phyloP scores from a whole-genome alignment of 2,888 invertebrate species.

The Clanis bilineata region DNA sequence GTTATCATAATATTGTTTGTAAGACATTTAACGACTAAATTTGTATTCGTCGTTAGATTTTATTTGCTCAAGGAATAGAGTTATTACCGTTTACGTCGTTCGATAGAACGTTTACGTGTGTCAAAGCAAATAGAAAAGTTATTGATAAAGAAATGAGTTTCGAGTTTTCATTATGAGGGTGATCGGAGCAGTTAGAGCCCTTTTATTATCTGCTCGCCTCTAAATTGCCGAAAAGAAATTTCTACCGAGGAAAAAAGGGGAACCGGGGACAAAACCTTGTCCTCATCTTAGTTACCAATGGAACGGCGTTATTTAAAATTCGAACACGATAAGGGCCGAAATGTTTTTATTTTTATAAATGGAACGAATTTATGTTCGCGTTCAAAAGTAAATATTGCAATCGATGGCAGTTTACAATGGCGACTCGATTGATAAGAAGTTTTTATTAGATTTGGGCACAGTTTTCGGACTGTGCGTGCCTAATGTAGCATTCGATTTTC shows the following conservation, averaged over 20 bases:
- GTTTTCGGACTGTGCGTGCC: conserved; percentile 74
- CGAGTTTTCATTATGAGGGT: conserved; percentile 79
- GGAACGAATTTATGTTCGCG: conserved; percentile 75
- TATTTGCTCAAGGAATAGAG: conserved; percentile 35
- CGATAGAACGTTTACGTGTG: conserved; percentile 44
- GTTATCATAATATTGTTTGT: background rate
- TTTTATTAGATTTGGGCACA: conserved; percentile 71
- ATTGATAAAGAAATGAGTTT: conserved; percentile 75
- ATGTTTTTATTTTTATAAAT: conserved; percentile 80
- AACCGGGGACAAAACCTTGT: conserved; percentile 74
- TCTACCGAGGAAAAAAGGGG: conserved; percentile 72
- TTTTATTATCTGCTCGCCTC: conserved; percentile 81
- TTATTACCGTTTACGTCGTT: conserved; percentile 34
- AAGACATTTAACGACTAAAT: background rate
- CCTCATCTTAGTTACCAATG: conserved; percentile 73
- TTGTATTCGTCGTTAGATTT: background rate
- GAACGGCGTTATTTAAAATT: conserved; percentile 80
- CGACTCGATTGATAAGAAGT: conserved; percentile 68
- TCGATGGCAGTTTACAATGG: conserved; percentile 70
- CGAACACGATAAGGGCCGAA: conserved; percentile 78
- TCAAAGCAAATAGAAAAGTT: conserved; percentile 58
- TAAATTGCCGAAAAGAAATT: conserved; percentile 82
- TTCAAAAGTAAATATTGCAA: conserved; percentile 74
- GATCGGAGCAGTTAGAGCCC: conserved; percentile 80
- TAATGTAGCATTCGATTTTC: conserved; percentile 80